Evolutionary conservation across 2,888 invertebrate species (phyloP).

Genomic region (Conomelus anceps): DNA sequence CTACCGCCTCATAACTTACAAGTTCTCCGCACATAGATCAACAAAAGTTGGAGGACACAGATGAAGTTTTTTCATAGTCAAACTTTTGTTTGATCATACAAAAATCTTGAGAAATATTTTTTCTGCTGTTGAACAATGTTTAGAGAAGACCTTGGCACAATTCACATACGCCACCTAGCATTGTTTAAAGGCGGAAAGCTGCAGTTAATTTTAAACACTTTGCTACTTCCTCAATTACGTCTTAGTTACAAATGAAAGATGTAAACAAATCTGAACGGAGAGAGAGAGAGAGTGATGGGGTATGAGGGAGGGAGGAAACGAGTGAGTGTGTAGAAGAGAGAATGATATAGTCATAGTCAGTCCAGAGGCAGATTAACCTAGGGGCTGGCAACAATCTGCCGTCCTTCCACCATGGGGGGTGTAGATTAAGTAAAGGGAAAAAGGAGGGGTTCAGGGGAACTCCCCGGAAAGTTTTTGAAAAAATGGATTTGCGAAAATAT

Average conservation of each 20-base stretch:
- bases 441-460: no score
- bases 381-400: no score
- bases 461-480: no score
- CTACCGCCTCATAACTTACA: no score
- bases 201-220: neutral
- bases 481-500: no score
- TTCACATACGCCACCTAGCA: neutral
- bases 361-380: no score
- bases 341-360: neutral
- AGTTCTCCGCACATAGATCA: no score
- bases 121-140: neutral
- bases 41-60: no score
- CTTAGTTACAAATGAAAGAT: neutral
- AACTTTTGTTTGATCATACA: neutral
- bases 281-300: neutral
- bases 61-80: neutral
- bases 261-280: neutral
- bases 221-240: neutral
- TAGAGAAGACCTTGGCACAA: neutral
- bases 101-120: neutral
- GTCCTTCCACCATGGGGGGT: no score
- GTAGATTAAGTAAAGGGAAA: no score
- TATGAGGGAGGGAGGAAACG: neutral
- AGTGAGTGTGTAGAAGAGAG: neutral
- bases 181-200: neutral